phyloP scores from a whole-genome alignment of 2,797 vertebrate genomes.

The Eutrigla gurnardus region DNA sequence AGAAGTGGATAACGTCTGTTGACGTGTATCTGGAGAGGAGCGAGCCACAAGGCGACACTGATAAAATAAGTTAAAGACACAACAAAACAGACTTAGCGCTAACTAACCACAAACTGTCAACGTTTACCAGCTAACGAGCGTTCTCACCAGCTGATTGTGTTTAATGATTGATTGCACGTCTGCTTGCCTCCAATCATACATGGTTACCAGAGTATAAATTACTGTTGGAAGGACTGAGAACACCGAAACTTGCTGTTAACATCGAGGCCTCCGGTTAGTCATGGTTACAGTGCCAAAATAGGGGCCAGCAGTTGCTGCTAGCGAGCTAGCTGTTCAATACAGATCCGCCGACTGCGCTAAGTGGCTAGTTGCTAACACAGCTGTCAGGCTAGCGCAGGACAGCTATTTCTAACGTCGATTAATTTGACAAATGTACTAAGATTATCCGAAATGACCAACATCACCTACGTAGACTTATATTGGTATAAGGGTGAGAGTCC shows the following conservation, averaged over 20 bases:
- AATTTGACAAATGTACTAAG: constrained; percentile 44
- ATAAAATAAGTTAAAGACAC: background rate
- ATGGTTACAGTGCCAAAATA: constrained; percentile 27
- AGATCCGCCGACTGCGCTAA: constrained; percentile 59
- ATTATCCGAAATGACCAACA: background rate
- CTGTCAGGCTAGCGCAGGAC: constrained; percentile 57
- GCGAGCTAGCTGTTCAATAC: constrained; percentile 52
- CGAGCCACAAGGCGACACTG: background rate
- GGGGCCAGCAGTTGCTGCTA: constrained; percentile 49
- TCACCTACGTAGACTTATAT: fast-evolving
- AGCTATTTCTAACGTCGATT: constrained; percentile 51
- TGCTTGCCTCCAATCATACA: background rate
- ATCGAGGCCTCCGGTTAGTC: constrained; percentile 35
- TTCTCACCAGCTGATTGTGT: constrained; percentile 7
- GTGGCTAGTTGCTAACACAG: constrained; percentile 66
- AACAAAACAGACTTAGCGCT: background rate
- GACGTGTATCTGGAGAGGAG: background rate
- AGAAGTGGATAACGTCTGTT: background rate
- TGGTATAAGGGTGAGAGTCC: fast-evolving
- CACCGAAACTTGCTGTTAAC: constrained; percentile 6
- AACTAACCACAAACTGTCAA: background rate
- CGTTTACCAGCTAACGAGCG: background rate
- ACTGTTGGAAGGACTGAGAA: background rate
- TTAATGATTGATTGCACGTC: background rate
- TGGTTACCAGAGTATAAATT: background rate